Percentiles rank a stretch among this genome's conserved stretches.
These are phyloP conservation scores for Amphilophus citrinellus DNA, from an alignment of 2,113 vertebrate species.

Conservation along the genomic window DNA sequence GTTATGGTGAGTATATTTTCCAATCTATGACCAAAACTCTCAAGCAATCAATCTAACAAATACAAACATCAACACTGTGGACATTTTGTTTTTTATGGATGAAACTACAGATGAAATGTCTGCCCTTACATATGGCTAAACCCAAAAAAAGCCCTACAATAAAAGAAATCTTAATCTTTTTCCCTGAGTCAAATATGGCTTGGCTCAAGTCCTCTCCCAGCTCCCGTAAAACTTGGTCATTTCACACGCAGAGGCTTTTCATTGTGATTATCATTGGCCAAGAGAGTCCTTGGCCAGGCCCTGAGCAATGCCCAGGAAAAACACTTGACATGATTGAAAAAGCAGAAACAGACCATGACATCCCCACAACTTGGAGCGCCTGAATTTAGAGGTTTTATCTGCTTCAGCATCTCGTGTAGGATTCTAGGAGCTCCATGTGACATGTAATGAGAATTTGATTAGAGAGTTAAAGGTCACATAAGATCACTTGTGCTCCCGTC, in stretches of 20 bases:
- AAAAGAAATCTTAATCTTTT: constrained; percentile 37
- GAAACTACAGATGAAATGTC: background rate
- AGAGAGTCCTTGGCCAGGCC: constrained; percentile 40
- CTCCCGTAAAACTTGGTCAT: constrained; percentile 61
- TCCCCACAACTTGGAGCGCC: constrained; percentile 30
- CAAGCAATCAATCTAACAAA: constrained; percentile 21
- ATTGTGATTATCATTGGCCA: constrained; percentile 62
- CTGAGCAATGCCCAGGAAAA: constrained; percentile 73
- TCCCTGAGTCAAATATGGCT: constrained; percentile 28
- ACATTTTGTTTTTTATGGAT: background rate
- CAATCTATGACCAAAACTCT: constrained; percentile 10
- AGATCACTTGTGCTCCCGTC: background rate
- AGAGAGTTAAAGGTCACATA: constrained; percentile 43
- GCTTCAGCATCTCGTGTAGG: constrained; percentile 39
- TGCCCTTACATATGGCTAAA: constrained; percentile 20
- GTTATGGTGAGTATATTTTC: constrained; percentile 33
- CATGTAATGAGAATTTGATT: constrained; percentile 42
- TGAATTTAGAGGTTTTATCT: constrained; percentile 37
- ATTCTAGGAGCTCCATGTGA: constrained; percentile 33
- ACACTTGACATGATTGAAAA: constrained; percentile 78
- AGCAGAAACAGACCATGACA: constrained; percentile 64
- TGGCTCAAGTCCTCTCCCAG: constrained; percentile 37
- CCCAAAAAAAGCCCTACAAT: constrained; percentile 1
- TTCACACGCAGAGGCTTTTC: constrained; percentile 71
- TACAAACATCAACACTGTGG: constrained; percentile 35